phyloP scores from a whole-genome alignment of 64 coral and sea anemone species.

The Trachythela sp. region DNA sequence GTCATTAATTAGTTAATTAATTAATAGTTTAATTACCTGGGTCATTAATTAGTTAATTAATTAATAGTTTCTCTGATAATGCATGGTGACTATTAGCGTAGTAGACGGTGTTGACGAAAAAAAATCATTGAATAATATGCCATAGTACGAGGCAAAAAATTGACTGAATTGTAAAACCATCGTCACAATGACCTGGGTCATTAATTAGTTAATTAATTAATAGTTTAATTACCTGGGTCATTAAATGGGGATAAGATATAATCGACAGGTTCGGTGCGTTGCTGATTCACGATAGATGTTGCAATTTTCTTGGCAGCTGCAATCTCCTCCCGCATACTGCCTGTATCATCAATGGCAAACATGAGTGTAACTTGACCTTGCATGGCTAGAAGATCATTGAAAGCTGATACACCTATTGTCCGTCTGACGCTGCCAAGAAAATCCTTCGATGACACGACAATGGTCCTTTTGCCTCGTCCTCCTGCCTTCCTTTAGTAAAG shows the following conservation, averaged over 20 bases:
- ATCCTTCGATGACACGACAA: neutral
- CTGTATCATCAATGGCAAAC: slow-evolving; percentile 47
- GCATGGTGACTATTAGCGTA: too few relatives aligned
- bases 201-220: too few relatives aligned
- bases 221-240: slow-evolving; percentile 40
- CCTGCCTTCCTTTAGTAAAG: neutral
- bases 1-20: too few relatives aligned
- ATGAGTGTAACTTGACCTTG: slow-evolving; percentile 49
- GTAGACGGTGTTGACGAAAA: too few relatives aligned
- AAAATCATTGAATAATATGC: too few relatives aligned
- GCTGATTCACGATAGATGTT: slow-evolving; percentile 21
- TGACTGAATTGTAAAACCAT: too few relatives aligned
- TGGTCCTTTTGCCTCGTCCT: neutral
- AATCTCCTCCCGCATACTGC: slow-evolving; percentile 40
- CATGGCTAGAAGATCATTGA: slow-evolving; percentile 42
- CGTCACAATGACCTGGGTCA: too few relatives aligned
- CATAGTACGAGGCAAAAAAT: too few relatives aligned
- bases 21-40: too few relatives aligned
- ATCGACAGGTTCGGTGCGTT: slow-evolving; percentile 21
- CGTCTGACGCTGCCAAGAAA: neutral
- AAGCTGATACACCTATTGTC: neutral
- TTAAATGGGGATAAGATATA: slow-evolving; percentile 50
- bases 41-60: too few relatives aligned
- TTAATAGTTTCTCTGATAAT: too few relatives aligned
- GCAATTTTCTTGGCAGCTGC: slow-evolving; percentile 37